These are phyloP conservation scores for Paraescarpia echinospica DNA, from an alignment of 1,140 invertebrate species.

Conservation along the genomic window DNA sequence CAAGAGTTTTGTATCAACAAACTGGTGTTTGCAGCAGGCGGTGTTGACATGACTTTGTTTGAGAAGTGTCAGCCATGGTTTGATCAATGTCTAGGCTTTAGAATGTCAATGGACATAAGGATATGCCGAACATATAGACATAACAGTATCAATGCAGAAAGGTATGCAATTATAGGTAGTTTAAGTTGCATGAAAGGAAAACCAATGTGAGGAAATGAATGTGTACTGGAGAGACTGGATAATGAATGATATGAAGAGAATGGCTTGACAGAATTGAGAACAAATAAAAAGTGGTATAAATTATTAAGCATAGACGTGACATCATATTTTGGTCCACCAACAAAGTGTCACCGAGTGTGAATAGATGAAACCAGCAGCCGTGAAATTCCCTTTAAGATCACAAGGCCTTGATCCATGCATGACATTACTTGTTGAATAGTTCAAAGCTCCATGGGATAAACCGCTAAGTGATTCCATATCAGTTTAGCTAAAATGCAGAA, in stretches of 20 bases:
- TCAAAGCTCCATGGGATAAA: neutral
- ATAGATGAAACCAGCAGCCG: neutral
- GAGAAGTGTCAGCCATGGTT: neutral
- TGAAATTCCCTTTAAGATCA: neutral
- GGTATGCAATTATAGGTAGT: neutral
- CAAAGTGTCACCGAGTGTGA: neutral
- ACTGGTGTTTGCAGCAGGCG: neutral
- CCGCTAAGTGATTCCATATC: neutral
- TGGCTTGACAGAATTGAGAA: no score
- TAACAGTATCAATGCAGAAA: neutral
- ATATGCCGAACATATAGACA: neutral
- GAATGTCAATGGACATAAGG: neutral
- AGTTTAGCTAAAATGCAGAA: neutral
- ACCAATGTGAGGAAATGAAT: neutral
- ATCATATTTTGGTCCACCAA: neutral
- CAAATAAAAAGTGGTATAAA: no score
- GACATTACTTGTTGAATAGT: neutral
- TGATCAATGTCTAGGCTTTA: neutral
- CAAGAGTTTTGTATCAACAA: neutral
- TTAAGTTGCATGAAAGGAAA: neutral
- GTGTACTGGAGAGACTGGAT: no score
- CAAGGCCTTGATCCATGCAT: neutral
- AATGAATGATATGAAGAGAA: no score
- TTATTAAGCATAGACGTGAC: neutral
- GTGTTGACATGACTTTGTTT: neutral